A percentile compares a stretch with the other conserved stretches of the same genome.
These are phyloP conservation scores for Melieria omissa DNA, from an alignment of 2,888 invertebrate species.

Conservation along the genomic window DNA sequence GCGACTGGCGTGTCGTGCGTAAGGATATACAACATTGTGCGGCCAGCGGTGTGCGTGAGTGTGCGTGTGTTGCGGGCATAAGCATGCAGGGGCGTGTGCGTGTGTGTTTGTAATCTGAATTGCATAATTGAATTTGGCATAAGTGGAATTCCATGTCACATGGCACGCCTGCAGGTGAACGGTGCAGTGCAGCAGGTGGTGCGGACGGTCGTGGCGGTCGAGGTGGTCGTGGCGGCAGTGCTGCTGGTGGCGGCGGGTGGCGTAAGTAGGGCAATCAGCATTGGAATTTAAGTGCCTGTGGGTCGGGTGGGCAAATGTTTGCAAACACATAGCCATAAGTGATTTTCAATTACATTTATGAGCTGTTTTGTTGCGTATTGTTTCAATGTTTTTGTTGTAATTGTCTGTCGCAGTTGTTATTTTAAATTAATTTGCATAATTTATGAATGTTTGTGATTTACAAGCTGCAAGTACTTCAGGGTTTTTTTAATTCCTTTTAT, in stretches of 20 bases:
- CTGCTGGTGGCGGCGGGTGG: too few species aligned
- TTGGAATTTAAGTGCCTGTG: constrained; percentile 7
- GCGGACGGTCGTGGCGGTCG: not conserved
- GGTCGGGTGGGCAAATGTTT: not conserved
- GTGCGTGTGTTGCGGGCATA: not conserved
- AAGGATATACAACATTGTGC: not conserved
- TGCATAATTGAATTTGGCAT: constrained; percentile 36
- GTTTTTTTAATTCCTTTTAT: not conserved
- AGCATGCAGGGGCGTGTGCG: not conserved
- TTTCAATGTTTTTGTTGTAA: constrained; percentile 25
- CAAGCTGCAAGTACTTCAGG: not conserved
- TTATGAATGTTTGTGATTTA: not conserved
- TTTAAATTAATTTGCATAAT: not conserved
- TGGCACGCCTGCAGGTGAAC: constrained; percentile 21
- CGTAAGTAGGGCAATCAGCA: constrained; percentile 10
- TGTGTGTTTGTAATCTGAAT: constrained; percentile 27
- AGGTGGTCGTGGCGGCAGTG: too few species aligned
- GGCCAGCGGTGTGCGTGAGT: not conserved
- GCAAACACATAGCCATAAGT: constrained; percentile 17
- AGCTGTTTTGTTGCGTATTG: constrained; percentile 6
- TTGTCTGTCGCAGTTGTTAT: not conserved
- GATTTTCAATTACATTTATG: constrained; percentile 36
- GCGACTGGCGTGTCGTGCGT: constrained; percentile 12
- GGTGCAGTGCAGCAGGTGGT: constrained; percentile 16
- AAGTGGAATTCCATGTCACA: constrained; percentile 37